Evolutionary conservation across 2,113 vertebrate genomes (phyloP), one percentile per base, ranked within the genome.

Genomic region (Periophthalmodon schlosseri): DNA sequence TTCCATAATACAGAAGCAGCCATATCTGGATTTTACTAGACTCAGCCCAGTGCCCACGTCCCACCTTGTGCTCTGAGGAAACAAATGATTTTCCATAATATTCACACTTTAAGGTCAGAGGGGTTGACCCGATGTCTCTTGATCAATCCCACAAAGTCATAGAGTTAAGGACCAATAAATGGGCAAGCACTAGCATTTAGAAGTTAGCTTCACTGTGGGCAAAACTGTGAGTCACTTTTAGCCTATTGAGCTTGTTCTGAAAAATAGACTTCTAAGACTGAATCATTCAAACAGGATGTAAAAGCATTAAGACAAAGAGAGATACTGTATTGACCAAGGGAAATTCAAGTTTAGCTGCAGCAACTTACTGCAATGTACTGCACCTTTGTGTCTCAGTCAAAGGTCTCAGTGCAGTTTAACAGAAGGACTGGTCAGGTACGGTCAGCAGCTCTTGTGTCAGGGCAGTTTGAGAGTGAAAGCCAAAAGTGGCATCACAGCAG

Each of bases 21-120:
- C 15, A 6, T n/a, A 4, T 39, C 33, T 11, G 6, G n/a, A 57
- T 61, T 72, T 24, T 52, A 60, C 49, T 15, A 39, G 60, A 69
- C 39, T 56, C 1, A 69, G 60, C 57, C 8, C 60, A 16, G 44
- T 50, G 56, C 67, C 20, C 36, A 34, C 39, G 65, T 57, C 0
- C 63, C 34, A 18, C 65, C 5, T 61, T 65, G 67, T 76, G 74
- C 57, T 69, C 78, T 33, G 76, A 73, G 56, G 69, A 80, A 82
- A 81, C 79, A 79, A 87, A 86, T 83, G 78, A 91, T 86, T 89
- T 91, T 80, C 84, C 39, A 80, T 86, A 58, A 69, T 70, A 44
- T 70, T 80, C 69, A 68, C 14, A 66, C 33, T 75, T 15, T 16
- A 16, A 88, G 77, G 79, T 89, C 86, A 79, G 56, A 68, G 57